phyloP scores from a whole-genome alignment of 1,140 invertebrate species.

The Nasonia vitripennis region DNA sequence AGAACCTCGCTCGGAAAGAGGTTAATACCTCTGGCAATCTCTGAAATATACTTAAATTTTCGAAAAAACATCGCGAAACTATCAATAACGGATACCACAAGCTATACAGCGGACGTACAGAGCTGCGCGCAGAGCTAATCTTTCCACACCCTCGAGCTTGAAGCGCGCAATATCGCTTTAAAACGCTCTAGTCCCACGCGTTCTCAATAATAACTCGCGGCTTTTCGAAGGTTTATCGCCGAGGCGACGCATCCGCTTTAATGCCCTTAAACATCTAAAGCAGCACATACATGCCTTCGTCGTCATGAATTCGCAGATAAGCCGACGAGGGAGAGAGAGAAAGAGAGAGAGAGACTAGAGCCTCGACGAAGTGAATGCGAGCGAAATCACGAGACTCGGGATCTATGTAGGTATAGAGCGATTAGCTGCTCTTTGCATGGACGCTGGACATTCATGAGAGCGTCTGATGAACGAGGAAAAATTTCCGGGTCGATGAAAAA shows the following conservation, averaged over 20 bases:
- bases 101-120: neutral
- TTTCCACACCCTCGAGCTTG: neutral
- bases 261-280: conserved; percentile 11
- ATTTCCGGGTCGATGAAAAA: neutral
- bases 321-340: neutral
- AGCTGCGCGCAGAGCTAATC: neutral
- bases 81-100: neutral
- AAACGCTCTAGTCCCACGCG: neutral
- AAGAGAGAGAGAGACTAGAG: neutral
- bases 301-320: conserved; percentile 31
- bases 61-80: neutral
- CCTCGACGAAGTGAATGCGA: neutral
- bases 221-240: neutral
- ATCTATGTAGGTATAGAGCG: neutral
- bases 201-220: neutral
- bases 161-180: neutral
- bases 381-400: neutral
- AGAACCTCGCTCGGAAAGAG: neutral
- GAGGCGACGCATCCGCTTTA: conserved; percentile 9
- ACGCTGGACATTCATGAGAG: neutral
- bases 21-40: neutral
- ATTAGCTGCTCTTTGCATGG: conserved; percentile 16
- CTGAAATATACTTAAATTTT: neutral
- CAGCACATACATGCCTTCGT: neutral
- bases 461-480: neutral